These are phyloP conservation scores for Trypoxylon attenuatum DNA, from an alignment of 2,888 invertebrate genomes.

Conservation along the genomic window DNA sequence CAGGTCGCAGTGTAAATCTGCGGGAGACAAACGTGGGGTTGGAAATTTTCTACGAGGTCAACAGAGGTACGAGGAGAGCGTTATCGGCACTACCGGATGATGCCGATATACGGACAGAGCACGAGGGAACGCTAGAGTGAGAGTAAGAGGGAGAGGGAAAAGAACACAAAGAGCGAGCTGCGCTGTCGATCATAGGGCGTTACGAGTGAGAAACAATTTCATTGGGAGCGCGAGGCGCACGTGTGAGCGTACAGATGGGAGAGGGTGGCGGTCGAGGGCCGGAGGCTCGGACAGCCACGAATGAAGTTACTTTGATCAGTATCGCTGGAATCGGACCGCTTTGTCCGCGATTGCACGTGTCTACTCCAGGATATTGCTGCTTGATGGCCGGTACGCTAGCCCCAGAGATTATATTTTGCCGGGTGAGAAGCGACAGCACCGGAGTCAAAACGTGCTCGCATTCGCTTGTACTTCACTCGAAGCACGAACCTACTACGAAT, in stretches of 20 bases:
- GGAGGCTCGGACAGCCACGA: conserved; percentile 32
- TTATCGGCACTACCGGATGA: too few species aligned
- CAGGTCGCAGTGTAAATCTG: too few species aligned
- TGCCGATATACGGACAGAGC: too few species aligned
- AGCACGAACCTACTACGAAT: too few species aligned
- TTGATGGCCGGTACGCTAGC: conserved; percentile 51
- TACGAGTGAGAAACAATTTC: conserved; percentile 51
- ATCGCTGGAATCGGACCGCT: conserved; percentile 53
- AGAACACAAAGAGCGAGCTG: too few species aligned
- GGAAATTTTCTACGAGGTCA: too few species aligned
- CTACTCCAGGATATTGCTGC: conserved; percentile 63
- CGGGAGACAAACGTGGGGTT: too few species aligned
- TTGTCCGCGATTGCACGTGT: conserved; percentile 60
- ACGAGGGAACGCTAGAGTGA: too few species aligned
- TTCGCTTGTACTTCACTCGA: too few species aligned
- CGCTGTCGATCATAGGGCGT: conserved; percentile 25
- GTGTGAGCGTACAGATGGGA: conserved; percentile 8
- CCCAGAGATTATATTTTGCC: conserved; percentile 43
- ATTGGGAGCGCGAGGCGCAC: conserved; percentile 29
- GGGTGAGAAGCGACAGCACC: conserved; percentile 50
- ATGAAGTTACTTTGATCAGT: conserved; percentile 58
- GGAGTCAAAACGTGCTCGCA: conserved; percentile 43
- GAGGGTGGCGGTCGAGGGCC: conserved; percentile 17
- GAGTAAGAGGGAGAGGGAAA: neutral
- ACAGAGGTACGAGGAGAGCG: too few species aligned